phyloP scores from a whole-genome alignment of 2,797 vertebrate genomes.

The Danio tinwini region DNA sequence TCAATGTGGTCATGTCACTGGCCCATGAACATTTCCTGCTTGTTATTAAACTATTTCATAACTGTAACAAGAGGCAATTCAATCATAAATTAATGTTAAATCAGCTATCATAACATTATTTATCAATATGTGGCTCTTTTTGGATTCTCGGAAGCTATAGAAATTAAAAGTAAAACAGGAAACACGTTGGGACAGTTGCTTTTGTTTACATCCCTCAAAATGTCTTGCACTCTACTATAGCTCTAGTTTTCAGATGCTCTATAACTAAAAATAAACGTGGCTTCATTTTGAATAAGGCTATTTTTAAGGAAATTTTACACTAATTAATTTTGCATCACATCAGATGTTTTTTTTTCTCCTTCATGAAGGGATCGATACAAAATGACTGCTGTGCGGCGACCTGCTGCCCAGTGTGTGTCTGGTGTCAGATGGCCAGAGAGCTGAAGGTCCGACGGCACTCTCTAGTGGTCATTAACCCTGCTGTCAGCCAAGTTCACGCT shows the following conservation, averaged over 20 bases:
- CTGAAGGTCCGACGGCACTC: conserved; percentile 46
- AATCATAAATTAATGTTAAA: too few species aligned
- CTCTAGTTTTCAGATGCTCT: background rate
- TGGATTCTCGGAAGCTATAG: too few species aligned
- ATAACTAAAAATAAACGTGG: background rate
- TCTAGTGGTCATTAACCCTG: conserved; percentile 40
- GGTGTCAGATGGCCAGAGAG: conserved; percentile 69
- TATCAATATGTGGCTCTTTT: too few species aligned
- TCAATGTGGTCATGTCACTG: too few species aligned
- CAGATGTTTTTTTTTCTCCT: background rate
- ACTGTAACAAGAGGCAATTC: too few species aligned
- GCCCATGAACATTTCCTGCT: too few species aligned
- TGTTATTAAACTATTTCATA: too few species aligned
- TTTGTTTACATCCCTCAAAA: too few species aligned
- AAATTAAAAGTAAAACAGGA: too few species aligned
- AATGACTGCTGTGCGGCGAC: conserved; percentile 59
- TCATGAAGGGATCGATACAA: conserved; percentile 60
- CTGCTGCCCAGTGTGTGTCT: conserved; percentile 54
- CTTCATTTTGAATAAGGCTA: background rate
- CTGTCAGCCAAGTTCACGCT: background rate
- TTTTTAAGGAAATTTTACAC: background rate
- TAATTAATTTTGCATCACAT: background rate
- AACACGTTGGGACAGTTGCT: too few species aligned
- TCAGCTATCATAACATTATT: too few species aligned
- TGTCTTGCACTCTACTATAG: too few species aligned